Base-by-base conservation (phyloP, 2,113 vertebrate genomes). In the Oreochromis tanganicae region DNA sequence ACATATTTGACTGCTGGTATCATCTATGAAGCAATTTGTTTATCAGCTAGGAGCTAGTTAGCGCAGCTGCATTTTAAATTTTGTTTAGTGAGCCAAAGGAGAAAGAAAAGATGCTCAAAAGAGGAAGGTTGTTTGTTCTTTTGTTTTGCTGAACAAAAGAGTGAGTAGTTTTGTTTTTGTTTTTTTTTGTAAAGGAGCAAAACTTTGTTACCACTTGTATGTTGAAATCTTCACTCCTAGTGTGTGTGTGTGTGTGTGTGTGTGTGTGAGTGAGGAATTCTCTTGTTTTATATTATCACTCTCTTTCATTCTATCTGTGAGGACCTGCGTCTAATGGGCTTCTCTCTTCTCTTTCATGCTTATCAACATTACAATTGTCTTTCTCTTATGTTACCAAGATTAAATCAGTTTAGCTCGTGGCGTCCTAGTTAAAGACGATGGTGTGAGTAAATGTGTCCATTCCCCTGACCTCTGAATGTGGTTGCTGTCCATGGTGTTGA, bases 241-340 rank as follows among this genome's bases (percentile, higher is more conserved):
- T 54, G 8, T 50, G 16, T 52, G 14, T 48, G 5, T 32, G 46
- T 32, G 32, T 32, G 32, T 32, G 32, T 32, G 7, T 50, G 48
- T 50, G 48, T 50, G 7, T 21, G 19, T 11, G 19, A 2, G 52
- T 54, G 52, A 54, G 52, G 52, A 54, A 54, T 55, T 21, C 9
- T 1, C 9, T 55, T 55, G 52, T 21, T 21, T 55, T 0, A 21
- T 24, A 55, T 24, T 1, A 21, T 55, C n/a, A 0, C 54, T 10
- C 54, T n/a, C 54, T 6, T 55, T 11, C n/a, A 24, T 55, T 6
- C 54, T 55, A 11, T 55, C n/a, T 55, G 52, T 55, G 52, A 55
- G n/a, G n/a, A 21, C 52, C 10, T 55, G 54, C 5, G 0, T 11
- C 9, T 24, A 55, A 55, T 55, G 10, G 54, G 54, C n/a, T 55